Percentiles rank a stretch among this genome's conserved stretches.
These are phyloP conservation scores for Lepisosteus osseus DNA, from an alignment of 2,113 vertebrate species.

Conservation along the genomic window DNA sequence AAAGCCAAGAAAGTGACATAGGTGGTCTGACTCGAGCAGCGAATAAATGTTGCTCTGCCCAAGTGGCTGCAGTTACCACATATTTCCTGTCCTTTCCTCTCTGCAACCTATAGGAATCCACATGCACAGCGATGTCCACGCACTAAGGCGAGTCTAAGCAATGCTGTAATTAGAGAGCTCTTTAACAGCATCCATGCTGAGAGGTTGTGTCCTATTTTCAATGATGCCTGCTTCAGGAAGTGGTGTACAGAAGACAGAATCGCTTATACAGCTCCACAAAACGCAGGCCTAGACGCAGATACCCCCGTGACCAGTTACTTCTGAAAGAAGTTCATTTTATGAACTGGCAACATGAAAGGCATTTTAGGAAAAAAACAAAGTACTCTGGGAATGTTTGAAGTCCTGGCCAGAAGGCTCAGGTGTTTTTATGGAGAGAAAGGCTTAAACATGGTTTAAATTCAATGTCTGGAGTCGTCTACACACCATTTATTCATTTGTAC, in stretches of 20 bases:
- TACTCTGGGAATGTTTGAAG: conserved; percentile 50
- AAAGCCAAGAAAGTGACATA: too few species aligned
- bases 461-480: conserved; percentile 51
- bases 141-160: too few species aligned
- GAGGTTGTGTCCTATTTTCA: background rate
- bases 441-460: conserved; percentile 50
- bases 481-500: conserved; percentile 23
- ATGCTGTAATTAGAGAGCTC: too few species aligned
- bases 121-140: too few species aligned
- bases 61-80: too few species aligned
- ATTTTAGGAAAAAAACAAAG: conserved; percentile 30
- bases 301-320: conserved; percentile 26
- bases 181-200: too few species aligned
- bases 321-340: conserved; percentile 32
- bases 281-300: conserved; percentile 12
- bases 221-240: background rate
- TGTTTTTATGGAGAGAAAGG: conserved; percentile 55
- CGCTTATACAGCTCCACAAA: conserved; percentile 15
- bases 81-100: too few species aligned
- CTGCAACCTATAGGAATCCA: too few species aligned
- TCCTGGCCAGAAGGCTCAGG: conserved; percentile 55
- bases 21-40: too few species aligned
- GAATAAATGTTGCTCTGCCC: too few species aligned
- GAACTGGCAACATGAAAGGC: conserved; percentile 44
- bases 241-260: conserved; percentile 8